Conservation (phyloP, 64 coral and sea anemone genomes). For the Pocillopora damicornis region DNA sequence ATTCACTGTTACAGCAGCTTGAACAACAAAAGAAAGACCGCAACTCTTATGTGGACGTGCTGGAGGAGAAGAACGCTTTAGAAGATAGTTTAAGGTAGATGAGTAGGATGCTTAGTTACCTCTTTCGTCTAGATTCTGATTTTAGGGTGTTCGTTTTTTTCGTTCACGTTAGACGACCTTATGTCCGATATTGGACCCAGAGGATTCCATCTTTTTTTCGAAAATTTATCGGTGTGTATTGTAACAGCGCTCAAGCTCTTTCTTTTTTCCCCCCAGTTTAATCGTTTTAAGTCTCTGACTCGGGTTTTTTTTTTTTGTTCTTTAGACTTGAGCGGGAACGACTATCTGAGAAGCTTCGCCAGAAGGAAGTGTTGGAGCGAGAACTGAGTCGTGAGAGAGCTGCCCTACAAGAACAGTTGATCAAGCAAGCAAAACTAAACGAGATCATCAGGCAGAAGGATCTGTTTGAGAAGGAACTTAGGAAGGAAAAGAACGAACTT, state of each 20-base stretch:
- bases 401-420: constrained; percentile 84
- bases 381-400: constrained; percentile 87
- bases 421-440: constrained; percentile 94
- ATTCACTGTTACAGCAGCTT: constrained; percentile 78
- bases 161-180: background rate
- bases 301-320: background rate
- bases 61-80: constrained; percentile 87
- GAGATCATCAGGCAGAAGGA: constrained; percentile 95
- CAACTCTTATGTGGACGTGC: constrained; percentile 80
- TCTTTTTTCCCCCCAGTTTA: background rate
- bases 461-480: constrained; percentile 91
- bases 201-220: background rate
- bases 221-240: no score
- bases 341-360: constrained; percentile 79
- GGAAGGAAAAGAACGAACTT: constrained; percentile 76
- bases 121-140: background rate
- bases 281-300: background rate
- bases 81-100: constrained; percentile 62
- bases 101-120: background rate
- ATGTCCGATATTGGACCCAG: background rate
- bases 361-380: constrained; percentile 89
- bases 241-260: background rate
- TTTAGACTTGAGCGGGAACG: constrained; percentile 72
- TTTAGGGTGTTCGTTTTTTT: background rate
- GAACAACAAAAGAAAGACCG: constrained; percentile 95